Evolutionary conservation across 2,797 vertebrate species (phyloP).

Genomic region (Atherinosoma microstoma): DNA sequence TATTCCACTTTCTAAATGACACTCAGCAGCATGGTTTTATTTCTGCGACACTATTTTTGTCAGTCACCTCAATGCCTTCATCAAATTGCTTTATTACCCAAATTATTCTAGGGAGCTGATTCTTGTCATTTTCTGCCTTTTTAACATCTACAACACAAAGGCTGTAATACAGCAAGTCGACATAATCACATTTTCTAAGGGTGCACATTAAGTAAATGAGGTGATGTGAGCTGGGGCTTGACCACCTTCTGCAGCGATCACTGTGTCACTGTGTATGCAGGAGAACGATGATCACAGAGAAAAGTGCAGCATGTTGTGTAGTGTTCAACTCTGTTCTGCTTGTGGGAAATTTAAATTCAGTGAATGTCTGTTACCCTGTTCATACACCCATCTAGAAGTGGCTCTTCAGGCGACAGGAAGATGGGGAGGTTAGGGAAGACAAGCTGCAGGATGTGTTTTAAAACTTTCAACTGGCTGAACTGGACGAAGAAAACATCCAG

Average conservation of each 20-base stretch:
- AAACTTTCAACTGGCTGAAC: no score
- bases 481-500: no score
- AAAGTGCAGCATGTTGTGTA: no score
- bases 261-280: conserved; percentile 27
- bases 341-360: no score
- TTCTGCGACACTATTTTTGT: not conserved
- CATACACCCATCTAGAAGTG: no score
- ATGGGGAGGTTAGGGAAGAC: no score
- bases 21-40: not conserved
- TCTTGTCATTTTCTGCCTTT: not conserved
- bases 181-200: conserved; percentile 31
- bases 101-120: conserved; percentile 8
- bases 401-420: not conserved
- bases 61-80: not conserved
- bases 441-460: no score
- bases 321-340: no score
- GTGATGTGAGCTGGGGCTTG: conserved; percentile 7
- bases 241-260: not conserved
- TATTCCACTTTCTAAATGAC: not conserved
- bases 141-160: conserved; percentile 13
- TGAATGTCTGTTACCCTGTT: no score
- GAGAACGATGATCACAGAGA: no score
- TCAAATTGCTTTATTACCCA: conserved; percentile 18
- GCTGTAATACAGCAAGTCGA: not conserved
- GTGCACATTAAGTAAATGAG: conserved; percentile 55